Conservation (phyloP, 1,140 invertebrate species). For the Tribolium madens region DNA sequence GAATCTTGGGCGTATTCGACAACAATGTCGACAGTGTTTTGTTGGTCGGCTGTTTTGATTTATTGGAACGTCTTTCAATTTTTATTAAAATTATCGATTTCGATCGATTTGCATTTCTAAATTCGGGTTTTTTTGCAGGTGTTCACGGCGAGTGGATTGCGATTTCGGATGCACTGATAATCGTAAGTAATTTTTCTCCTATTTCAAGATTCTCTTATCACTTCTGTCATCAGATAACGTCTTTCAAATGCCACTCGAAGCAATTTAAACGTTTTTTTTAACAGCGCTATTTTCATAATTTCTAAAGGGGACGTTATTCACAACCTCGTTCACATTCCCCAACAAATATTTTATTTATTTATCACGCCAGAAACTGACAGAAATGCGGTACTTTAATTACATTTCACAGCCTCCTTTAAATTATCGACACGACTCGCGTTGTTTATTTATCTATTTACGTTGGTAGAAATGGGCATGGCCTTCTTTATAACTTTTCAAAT, state of each 20-base stretch:
- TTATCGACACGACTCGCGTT: not conserved
- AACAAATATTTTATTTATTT: not conserved
- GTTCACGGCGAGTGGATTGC: not conserved
- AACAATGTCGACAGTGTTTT: conserved; percentile 44
- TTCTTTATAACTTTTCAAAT: not conserved
- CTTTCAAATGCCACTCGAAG: conserved; percentile 7
- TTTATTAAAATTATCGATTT: conserved; percentile 47
- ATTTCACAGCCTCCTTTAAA: not conserved
- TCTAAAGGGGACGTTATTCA: not conserved
- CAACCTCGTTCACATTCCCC: not conserved
- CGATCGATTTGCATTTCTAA: not conserved
- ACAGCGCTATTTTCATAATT: not conserved
- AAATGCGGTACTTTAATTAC: not conserved
- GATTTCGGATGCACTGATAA: not conserved
- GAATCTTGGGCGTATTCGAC: conserved; percentile 52
- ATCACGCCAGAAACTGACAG: not conserved
- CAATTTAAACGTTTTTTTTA: conserved; percentile 4
- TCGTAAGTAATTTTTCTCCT: conserved; percentile 5
- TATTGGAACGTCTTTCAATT: conserved; percentile 41
- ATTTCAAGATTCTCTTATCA: not conserved
- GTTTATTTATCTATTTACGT: not conserved
- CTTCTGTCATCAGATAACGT: not conserved
- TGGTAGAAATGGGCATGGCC: not conserved
- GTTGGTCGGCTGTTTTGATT: conserved; percentile 45
- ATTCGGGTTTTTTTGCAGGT: conserved; percentile 7